Evolutionary conservation across 2,113 vertebrate species (phyloP), one percentile per base, ranked within the genome.

Genomic region (Saguinus imperator): DNA sequence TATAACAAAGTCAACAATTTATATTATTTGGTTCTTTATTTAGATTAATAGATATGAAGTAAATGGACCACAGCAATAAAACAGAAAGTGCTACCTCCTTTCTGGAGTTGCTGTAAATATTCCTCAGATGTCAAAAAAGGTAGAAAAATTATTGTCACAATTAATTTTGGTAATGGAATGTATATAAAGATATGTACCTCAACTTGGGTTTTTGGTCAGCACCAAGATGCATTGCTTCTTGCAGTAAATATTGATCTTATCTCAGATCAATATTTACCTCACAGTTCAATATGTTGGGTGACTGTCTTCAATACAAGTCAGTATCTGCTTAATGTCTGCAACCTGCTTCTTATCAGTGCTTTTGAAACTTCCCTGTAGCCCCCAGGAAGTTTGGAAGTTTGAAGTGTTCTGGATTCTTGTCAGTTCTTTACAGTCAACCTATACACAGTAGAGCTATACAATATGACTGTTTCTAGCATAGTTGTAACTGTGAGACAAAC

Each of bases 251-350:
- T 91, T 97, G 81, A 70, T 95, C 80, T 97, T 43, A 43, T 43
- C 43, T 43, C 43, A 55, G 86, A 91, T 97, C 4, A 8, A 76
- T 93, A 95, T 82, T 55, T 97, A 73, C 55, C 82, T 96, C 68
- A 96, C 64, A 95, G 84, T 72, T 97, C 72, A 87, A 76, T 96
- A 94, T 9, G 17, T 75, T 48, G n/a, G 91, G 82, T 97, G 86
- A 70, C 21, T 89, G 89, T 79, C 29, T 97, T 95, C 52, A 96
- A 92, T 21, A 88, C 35, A 87, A 97, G 87, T 98, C 89, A 91
- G 77, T 97, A 97, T 94, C 45, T 97, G 61, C 68, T 97, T 98
- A 97, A 93, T 96, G n/a, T 18, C 83, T 97, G 70, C 14, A 72
- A 37, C 43, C 50, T 96, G 48, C 61, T 75, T 96, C 81, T 86